Base-by-base conservation (phyloP, 2,888 invertebrate genomes). In the Patella ulyssiponensis region DNA sequence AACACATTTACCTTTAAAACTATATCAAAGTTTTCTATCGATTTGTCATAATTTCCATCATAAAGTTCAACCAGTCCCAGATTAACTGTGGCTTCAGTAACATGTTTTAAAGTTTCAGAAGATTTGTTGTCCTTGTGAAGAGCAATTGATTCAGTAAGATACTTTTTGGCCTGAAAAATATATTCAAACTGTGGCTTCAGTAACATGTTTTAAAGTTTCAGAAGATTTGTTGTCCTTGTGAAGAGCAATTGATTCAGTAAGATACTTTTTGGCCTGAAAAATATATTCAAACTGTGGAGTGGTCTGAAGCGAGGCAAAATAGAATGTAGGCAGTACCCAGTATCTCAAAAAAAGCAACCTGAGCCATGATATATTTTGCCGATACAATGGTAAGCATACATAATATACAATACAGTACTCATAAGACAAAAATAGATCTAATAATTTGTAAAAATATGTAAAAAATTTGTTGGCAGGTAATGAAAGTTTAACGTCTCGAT, bases 11-110 rank as follows among this genome's bases (percentile, higher is more conserved):
- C 85, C 81, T 82, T 71, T 70, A 83, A 76, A 23, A 77, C 71
- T 23, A 77, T 77, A 17, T 81, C 54, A 56, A 77, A 73, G 69
- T 83, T 79, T 71, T 80, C 73, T n/a, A 81, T 44, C 5, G 85
- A 82, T 33, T 75, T 20, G 1, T 82, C 80, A 14, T 78, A 56
- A 12, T 80, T 53, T 23, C 69, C 77, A 15, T 72, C n/a, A 7
- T 77, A n/a, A 75, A 81, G 78, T 54, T 79, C 56, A n/a, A 77
- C 74, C n/a, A 80, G 44, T 20, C 78, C 83, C 3, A 82, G 58
- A 64, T 77, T 81, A 69, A 70, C 76, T 72, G 72, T 79, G 0
- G 80, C 80, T 12, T 76, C 69, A 1, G 79, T 77, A 23, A 79
- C 17, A n/a, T 64, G 64, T 11, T 23, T 20, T 64, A 23, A 23